A percentile compares a stretch with the other conserved stretches of the same genome.
Conservation (phyloP, 2,113 vertebrate species). For the Leptobrachium ailaonicum region DNA sequence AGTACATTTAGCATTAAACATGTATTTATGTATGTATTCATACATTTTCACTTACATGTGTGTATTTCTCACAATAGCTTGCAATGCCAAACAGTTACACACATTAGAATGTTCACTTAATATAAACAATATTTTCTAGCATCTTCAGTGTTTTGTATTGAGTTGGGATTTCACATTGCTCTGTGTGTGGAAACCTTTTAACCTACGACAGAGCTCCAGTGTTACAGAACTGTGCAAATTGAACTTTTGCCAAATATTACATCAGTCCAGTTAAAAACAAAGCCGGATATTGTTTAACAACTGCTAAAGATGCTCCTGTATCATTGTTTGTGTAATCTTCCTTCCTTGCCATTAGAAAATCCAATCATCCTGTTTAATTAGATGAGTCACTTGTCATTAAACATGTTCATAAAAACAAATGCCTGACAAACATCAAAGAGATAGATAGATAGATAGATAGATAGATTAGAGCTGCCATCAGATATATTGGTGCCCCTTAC, state of each 20-base stretch:
- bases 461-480: too few relatives aligned
- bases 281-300: constrained; percentile 45
- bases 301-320: constrained; percentile 35
- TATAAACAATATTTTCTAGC: neutral
- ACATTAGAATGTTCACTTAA: neutral
- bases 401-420: constrained; percentile 25
- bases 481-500: too few relatives aligned
- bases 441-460: too few relatives aligned
- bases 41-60: too few relatives aligned
- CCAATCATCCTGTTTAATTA: constrained; percentile 38
- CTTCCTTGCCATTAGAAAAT: constrained; percentile 44
- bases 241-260: constrained; percentile 45
- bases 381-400: constrained; percentile 35
- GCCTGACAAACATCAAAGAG: constrained; percentile 12
- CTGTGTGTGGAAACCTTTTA: constrained; percentile 40
- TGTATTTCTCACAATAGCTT: neutral
- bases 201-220: constrained; percentile 47
- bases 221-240: constrained; percentile 44
- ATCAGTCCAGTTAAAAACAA: constrained; percentile 43
- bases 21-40: too few relatives aligned
- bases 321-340: constrained; percentile 36
- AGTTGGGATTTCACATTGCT: constrained; percentile 28
- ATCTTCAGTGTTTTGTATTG: neutral
- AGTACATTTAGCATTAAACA: too few relatives aligned
- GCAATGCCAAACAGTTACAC: neutral